A percentile compares a stretch with the other conserved stretches of the same genome.
These are phyloP conservation scores for Apteryx mantelli DNA, from an alignment of 2,113 vertebrate genomes.

Conservation along the genomic window DNA sequence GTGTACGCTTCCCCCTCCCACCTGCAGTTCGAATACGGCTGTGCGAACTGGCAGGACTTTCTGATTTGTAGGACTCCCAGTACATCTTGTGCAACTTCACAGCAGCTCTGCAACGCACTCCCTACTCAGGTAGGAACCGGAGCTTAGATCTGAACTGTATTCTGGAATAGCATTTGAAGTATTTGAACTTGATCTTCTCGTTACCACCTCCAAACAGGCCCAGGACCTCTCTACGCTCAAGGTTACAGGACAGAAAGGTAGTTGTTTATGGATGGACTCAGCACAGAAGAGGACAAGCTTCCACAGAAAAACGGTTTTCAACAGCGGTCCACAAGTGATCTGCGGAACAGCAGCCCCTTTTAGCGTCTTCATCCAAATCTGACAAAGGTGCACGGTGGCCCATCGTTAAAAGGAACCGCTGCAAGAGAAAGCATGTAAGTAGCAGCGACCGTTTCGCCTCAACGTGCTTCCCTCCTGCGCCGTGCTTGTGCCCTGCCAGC, in stretches of 20 bases:
- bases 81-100: too few relatives aligned
- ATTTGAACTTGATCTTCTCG: neutral
- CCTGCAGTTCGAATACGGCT: rapidly evolving
- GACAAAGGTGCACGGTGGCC: rapidly evolving
- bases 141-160: neutral
- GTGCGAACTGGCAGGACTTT: neutral
- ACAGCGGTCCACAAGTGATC: rapidly evolving
- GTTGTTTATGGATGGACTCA: rapidly evolving
- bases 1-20: rapidly evolving
- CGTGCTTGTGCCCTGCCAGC: rapidly evolving
- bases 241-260: neutral
- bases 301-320: neutral
- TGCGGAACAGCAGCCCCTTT: neutral
- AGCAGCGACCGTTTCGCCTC: rapidly evolving
- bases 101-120: neutral
- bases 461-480: neutral
- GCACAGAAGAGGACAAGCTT: neutral
- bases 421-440: rapidly evolving
- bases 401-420: neutral
- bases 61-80: neutral
- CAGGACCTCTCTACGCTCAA: neutral
- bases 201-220: neutral
- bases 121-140: rapidly evolving
- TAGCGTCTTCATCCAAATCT: too few relatives aligned
- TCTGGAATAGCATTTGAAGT: neutral